Conservation (phyloP, 2,113 vertebrate genomes). For the Recurvirostra avosetta region DNA sequence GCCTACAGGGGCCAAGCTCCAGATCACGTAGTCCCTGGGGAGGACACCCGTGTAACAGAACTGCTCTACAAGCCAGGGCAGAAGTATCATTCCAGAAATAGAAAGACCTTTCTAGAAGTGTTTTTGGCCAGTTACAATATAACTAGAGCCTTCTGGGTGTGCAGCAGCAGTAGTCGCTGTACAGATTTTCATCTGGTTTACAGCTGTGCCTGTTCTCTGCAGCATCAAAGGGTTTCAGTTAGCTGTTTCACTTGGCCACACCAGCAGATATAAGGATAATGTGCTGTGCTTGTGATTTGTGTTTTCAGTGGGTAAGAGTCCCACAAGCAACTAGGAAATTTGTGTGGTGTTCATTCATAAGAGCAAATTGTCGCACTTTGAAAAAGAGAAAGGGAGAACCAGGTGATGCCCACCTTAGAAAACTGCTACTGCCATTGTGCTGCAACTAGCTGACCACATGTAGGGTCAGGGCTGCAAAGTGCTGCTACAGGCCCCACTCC, state of each 20-base stretch:
- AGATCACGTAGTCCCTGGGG: not conserved
- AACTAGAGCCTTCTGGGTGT: not conserved
- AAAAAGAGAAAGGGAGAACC: not conserved
- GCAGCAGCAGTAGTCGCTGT: not conserved
- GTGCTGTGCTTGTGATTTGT: not conserved
- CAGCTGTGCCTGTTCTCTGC: not conserved
- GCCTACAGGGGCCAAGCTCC: not conserved
- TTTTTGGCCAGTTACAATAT: not conserved
- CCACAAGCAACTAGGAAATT: not conserved
- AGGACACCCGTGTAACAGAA: not conserved
- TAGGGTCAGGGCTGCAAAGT: not conserved
- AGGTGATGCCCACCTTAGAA: not conserved
- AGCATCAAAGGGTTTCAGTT: not conserved
- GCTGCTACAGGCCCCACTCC: not conserved
- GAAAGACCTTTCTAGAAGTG: not conserved
- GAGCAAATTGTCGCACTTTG: not conserved
- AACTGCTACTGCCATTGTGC: accelerated
- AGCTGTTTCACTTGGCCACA: not conserved
- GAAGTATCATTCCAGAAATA: not conserved
- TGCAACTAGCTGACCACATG: not conserved
- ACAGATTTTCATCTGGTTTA: not conserved
- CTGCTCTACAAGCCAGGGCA: not conserved
- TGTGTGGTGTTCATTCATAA: not conserved
- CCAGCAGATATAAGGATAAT: not conserved
- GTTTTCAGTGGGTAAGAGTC: not conserved